Percentiles rank a stretch among this genome's conserved stretches.
Conservation (phyloP, 2,888 invertebrate species). For the Idaea biselata region DNA sequence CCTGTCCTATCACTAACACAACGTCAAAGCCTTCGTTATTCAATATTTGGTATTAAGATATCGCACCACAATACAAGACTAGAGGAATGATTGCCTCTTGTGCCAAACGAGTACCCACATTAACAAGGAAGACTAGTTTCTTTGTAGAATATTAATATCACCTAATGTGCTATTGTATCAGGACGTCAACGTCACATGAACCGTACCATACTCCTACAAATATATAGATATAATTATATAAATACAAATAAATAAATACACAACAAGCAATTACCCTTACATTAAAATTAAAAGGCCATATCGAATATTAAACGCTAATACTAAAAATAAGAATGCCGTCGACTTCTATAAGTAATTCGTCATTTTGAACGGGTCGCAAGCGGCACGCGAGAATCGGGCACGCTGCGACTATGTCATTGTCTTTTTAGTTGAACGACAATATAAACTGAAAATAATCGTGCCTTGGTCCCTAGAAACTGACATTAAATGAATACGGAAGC, state of each 20-base stretch:
- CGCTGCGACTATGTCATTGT: slow-evolving; percentile 47
- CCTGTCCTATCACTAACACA: slow-evolving; percentile 61
- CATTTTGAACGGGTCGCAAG: slow-evolving; percentile 26
- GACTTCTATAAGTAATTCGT: slow-evolving; percentile 30
- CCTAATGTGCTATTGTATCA: slow-evolving; percentile 70
- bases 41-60: slow-evolving; percentile 78
- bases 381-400: slow-evolving; percentile 45
- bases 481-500: slow-evolving; percentile 32
- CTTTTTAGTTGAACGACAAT: slow-evolving; percentile 56
- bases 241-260: slow-evolving; percentile 64
- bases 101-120: slow-evolving; percentile 51
- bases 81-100: slow-evolving; percentile 79
- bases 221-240: slow-evolving; percentile 57
- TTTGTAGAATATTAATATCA: slow-evolving; percentile 70
- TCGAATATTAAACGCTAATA: slow-evolving; percentile 66
- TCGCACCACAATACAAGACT: slow-evolving; percentile 79
- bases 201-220: slow-evolving; percentile 42
- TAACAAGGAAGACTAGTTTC: slow-evolving; percentile 79
- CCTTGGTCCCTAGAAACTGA: slow-evolving; percentile 61
- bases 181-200: slow-evolving; percentile 55
- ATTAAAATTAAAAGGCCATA: slow-evolving; percentile 73
- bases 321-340: slow-evolving; percentile 49
- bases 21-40: slow-evolving; percentile 74
- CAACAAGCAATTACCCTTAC: slow-evolving; percentile 73
- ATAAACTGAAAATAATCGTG: slow-evolving; percentile 36